Evolutionary conservation across 2,888 invertebrate genomes (phyloP).

Genomic region (Melanargia galathea): DNA sequence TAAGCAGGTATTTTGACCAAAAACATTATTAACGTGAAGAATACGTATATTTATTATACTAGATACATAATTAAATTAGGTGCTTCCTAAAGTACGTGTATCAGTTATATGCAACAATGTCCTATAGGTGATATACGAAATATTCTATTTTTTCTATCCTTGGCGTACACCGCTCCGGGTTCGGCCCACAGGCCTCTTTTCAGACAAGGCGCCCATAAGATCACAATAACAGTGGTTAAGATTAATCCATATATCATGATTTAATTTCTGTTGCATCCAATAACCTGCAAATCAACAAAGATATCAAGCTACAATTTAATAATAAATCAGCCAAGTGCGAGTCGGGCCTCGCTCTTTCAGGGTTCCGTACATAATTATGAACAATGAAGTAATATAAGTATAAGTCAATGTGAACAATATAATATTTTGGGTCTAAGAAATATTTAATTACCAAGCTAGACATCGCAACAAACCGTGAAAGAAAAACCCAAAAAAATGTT

Average conservation of each 20-base stretch:
- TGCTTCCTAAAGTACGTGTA: background rate
- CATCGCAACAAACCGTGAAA: too few species aligned
- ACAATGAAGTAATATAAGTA: background rate
- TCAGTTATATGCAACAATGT: constrained; percentile 52
- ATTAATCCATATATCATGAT: constrained; percentile 54
- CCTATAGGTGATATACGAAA: constrained; percentile 58
- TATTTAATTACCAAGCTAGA: too few species aligned
- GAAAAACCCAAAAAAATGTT: too few species aligned
- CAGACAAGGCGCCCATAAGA: constrained; percentile 63
- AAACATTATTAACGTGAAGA: background rate
- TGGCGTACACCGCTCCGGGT: constrained; percentile 57
- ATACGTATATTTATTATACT: background rate
- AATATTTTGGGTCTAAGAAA: too few species aligned
- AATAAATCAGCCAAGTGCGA: too few species aligned
- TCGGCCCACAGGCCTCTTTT: constrained; percentile 51
- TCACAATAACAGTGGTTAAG: constrained; percentile 47
- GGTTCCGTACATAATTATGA: too few species aligned
- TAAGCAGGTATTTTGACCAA: too few species aligned
- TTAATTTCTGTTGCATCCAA: constrained; percentile 7
- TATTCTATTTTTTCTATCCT: constrained; percentile 58
- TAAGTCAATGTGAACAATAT: too few species aligned
- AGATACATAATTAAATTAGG: background rate
- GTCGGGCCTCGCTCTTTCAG: too few species aligned
- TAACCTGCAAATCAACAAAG: constrained; percentile 5
- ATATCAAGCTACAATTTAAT: background rate